Evolutionary conservation across 2,113 vertebrate genomes (phyloP), one percentile per base, ranked within the genome.

Genomic region (Drymodes brunneopygia): DNA sequence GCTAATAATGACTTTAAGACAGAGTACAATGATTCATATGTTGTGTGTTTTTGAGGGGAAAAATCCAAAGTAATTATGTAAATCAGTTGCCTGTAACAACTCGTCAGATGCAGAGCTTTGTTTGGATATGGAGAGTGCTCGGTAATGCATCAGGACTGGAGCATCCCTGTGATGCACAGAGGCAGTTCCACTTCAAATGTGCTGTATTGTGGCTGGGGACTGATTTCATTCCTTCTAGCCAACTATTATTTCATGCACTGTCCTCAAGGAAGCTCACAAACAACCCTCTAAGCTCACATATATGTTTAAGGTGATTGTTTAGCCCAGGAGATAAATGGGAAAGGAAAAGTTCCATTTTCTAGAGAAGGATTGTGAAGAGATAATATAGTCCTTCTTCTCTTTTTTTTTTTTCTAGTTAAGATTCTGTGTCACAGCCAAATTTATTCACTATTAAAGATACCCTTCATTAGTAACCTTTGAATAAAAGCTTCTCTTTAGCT

Each of bases 181-280:
- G 84, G 19, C 92, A 88, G 42, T n/a, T 94, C 54, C 47, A 70
- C 58, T 78, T 94, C 83, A 87, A 2, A 81, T 86, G 33, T 1
- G 4, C 54, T 81, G 56, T 51, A 20, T 31, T 82, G 71, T 85
- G 82, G 20, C 25, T 48, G 71, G 90, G 79, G 79, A 86, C 62
- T 51, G 79, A 81, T 94, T 93, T 93, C 6, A 35, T 86, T 88
- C 67, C 72, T 90, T 74, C 69, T 22, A 81, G 69, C 53, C 35
- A 31, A 78, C 56, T 56, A 15, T 66, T 88, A 62, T 94, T 77
- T 66, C 66, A 86, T 85, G 29, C 31, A 40, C 33, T 78, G 81
- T 96, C 93, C 96, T 96, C 75, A 22, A 70, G 95, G 88, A 96
- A 95, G 85, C 77, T 90, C 67, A 96, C 67, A 96, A 98, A 97